A percentile compares a stretch with the other conserved stretches of the same genome.
Conservation (phyloP, 1,140 invertebrate species). For the Penaeus vannamei region DNA sequence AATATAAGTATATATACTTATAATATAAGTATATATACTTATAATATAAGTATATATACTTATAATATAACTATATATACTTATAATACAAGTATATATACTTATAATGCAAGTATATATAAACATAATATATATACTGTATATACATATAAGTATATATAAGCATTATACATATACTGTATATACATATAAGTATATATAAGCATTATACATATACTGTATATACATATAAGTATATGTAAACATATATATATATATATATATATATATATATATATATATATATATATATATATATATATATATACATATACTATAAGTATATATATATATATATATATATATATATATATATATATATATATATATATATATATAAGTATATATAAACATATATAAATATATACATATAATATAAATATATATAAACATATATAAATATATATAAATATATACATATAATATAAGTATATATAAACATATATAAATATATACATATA, state of each 20-base stretch:
- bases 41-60: constrained; percentile 9
- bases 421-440: too few species aligned
- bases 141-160: not conserved
- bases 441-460: not conserved
- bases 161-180: not conserved
- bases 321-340: too few species aligned
- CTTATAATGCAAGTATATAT: constrained; percentile 3
- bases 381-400: not conserved
- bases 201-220: not conserved
- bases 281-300: not conserved
- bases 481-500: not conserved
- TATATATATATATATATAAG: not conserved
- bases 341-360: not conserved
- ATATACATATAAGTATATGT: not conserved
- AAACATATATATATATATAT: not conserved
- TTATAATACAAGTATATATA: not conserved
- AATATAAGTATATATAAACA: not conserved
- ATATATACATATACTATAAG: not conserved
- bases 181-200: constrained; percentile 1
- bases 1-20: not conserved
- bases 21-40: not conserved
- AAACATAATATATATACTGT: too few species aligned
- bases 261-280: constrained; percentile 1
- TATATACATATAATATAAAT: not conserved
- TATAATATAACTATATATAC: constrained; percentile 11